Evolutionary conservation across 1,140 invertebrate genomes (phyloP).

Genomic region (Nephila pilipes): DNA sequence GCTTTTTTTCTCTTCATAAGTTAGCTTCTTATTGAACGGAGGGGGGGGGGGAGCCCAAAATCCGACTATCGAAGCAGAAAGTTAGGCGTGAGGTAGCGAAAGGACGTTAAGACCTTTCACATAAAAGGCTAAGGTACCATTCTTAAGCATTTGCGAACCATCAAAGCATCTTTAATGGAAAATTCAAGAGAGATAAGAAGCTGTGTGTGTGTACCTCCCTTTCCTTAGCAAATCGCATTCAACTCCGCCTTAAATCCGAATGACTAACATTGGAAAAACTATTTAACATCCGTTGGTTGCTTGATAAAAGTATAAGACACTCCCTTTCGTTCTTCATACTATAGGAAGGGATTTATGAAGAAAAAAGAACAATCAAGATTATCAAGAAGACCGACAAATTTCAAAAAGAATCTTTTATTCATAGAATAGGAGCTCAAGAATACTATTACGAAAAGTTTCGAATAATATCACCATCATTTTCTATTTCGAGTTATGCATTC

Average conservation of each 20-base stretch:
- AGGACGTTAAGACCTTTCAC: conserved; percentile 33
- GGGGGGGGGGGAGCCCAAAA: neutral
- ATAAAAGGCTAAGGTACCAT: conserved; percentile 62
- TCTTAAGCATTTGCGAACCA: conserved; percentile 64
- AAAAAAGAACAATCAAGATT: no score
- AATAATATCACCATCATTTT: no score
- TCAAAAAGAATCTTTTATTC: no score
- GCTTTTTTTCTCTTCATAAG: neutral
- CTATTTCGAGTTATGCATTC: no score
- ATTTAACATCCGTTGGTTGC: conserved; percentile 55
- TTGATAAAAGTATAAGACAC: conserved; percentile 30
- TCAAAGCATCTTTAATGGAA: conserved; percentile 75
- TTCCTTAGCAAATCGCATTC: conserved; percentile 58
- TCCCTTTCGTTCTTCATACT: neutral
- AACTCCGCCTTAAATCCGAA: conserved; percentile 71
- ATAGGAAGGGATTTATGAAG: neutral
- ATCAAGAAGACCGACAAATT: no score
- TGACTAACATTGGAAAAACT: conserved; percentile 74
- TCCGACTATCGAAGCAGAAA: conserved; percentile 2
- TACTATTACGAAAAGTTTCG: no score
- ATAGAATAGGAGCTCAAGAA: no score
- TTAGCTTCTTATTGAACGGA: conserved; percentile 11
- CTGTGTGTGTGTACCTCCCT: neutral
- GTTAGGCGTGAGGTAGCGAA: neutral
- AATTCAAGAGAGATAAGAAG: conserved; percentile 72